phyloP scores from a whole-genome alignment of 1,140 invertebrate genomes.

The Yoshiicerus persimilis region DNA sequence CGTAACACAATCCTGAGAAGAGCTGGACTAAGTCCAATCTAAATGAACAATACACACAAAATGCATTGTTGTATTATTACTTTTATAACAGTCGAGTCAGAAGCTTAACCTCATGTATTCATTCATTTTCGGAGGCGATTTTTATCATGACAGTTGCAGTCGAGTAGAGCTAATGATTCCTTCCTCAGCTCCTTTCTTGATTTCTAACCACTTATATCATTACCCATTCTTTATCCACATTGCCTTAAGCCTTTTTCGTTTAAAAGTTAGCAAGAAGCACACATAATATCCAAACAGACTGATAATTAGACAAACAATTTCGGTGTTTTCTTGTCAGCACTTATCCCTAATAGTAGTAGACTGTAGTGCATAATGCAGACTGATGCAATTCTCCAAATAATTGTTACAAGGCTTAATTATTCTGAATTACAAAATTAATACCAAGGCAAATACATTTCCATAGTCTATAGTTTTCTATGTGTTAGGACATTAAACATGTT shows the following conservation, averaged over 20 bases:
- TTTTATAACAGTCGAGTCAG: background rate
- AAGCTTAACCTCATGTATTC: background rate
- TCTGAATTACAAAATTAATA: conserved; percentile 9
- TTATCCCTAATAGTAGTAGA: background rate
- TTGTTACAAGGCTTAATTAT: conserved; percentile 18
- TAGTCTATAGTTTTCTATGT: background rate
- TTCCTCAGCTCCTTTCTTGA: conserved; percentile 7
- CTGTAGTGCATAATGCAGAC: too few species aligned
- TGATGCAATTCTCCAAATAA: background rate
- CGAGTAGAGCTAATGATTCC: conserved; percentile 7
- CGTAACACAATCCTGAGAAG: background rate
- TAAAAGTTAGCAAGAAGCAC: background rate
- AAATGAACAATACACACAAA: background rate
- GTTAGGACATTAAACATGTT: background rate
- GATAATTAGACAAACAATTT: background rate
- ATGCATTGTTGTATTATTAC: background rate
- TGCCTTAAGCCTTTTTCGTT: background rate
- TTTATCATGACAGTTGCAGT: conserved; percentile 4
- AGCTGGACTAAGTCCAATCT: background rate
- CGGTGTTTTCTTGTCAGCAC: background rate
- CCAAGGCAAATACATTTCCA: background rate
- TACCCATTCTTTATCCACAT: background rate
- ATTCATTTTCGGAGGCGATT: background rate
- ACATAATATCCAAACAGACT: background rate
- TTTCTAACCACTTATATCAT: background rate